Conservation (phyloP, 2,113 vertebrate species). For the Stegastes partitus region DNA sequence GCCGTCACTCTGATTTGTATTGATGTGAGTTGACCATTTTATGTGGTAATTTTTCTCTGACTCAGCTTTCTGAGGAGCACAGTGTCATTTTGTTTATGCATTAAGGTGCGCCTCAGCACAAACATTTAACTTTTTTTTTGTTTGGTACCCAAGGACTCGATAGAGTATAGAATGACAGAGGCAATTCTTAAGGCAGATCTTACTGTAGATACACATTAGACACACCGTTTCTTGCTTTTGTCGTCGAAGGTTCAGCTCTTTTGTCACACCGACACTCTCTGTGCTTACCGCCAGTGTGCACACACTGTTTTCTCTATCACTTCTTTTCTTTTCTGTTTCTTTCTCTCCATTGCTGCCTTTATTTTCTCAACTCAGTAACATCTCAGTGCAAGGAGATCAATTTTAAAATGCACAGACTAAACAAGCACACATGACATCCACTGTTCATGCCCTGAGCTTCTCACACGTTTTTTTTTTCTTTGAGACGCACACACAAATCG, state of each 20-base stretch:
- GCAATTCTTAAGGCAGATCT: conserved; percentile 11
- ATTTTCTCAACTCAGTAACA: background rate
- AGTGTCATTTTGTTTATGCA: conserved; percentile 36
- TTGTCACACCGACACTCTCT: conserved; percentile 5
- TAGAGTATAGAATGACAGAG: background rate
- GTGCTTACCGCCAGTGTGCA: background rate
- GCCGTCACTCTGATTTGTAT: conserved; percentile 19
- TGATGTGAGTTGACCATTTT: conserved; percentile 22
- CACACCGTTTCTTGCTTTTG: conserved; percentile 17
- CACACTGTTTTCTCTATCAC: background rate
- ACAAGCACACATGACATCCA: conserved; percentile 14
- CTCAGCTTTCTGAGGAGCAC: conserved; percentile 22
- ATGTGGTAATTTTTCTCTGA: conserved; percentile 34
- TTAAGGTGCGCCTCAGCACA: conserved; percentile 14
- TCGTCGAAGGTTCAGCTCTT: background rate
- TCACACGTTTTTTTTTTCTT: conserved; percentile 43
- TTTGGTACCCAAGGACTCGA: background rate
- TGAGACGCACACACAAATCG: conserved; percentile 2
- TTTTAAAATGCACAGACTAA: background rate
- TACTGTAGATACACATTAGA: background rate
- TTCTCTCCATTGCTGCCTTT: background rate
- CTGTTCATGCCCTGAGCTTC: conserved; percentile 10
- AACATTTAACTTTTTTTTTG: background rate
- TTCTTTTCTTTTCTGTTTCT: background rate
- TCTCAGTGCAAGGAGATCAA: background rate